These are phyloP conservation scores for Paracentrotus lividus DNA, from an alignment of 53 echinoderm and acorn worm genomes.

Conservation along the genomic window DNA sequence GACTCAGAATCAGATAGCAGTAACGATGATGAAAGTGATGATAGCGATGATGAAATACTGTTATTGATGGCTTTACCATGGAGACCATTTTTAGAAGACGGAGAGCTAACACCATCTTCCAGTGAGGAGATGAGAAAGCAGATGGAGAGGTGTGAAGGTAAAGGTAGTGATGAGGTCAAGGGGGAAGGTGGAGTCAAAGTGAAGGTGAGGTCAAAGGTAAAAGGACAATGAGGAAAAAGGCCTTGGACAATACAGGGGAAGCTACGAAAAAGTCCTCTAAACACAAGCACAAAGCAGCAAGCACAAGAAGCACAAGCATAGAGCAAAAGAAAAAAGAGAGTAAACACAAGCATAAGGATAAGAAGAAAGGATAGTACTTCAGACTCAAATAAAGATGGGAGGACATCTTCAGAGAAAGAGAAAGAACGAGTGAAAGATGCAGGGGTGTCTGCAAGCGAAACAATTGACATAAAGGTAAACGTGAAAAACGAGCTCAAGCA, in stretches of 20 bases:
- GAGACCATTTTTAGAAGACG: slow-evolving; percentile 79
- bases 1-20: background rate
- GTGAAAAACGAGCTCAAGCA: slow-evolving; percentile 30
- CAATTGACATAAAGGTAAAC: background rate
- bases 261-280: slow-evolving; percentile 62
- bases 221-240: slow-evolving; percentile 37
- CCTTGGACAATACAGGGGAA: slow-evolving; percentile 8
- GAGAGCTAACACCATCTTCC: slow-evolving; percentile 73
- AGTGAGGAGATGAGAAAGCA: slow-evolving; percentile 19
- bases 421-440: background rate
- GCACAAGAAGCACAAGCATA: slow-evolving; percentile 59
- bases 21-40: slow-evolving; percentile 49
- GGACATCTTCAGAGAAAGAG: background rate
- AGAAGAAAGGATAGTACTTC: slow-evolving; percentile 22
- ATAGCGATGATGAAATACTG: slow-evolving; percentile 45
- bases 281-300: slow-evolving; percentile 60
- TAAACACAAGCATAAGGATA: slow-evolving; percentile 13
- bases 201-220: slow-evolving; percentile 39
- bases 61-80: slow-evolving; percentile 67
- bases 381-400: slow-evolving; percentile 17
- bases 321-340: slow-evolving; percentile 62
- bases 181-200: background rate
- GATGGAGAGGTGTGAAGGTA: too few relatives aligned
- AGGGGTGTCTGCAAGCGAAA: background rate
- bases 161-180: too few relatives aligned